Conservation (phyloP, 2,797 vertebrate genomes). For the Lagorchestes hirsutus region DNA sequence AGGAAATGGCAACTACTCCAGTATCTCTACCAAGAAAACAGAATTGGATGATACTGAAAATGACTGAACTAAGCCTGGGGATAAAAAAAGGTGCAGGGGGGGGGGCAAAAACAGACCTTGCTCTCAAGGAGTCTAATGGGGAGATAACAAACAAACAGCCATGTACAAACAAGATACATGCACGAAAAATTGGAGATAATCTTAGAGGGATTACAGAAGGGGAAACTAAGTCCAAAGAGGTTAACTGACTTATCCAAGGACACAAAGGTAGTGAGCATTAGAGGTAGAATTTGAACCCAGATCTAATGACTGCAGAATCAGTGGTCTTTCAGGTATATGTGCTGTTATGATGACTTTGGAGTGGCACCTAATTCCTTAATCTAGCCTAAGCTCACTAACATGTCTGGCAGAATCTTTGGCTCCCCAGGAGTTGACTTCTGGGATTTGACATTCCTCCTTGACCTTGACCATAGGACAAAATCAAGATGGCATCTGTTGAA, state of each 20-base stretch:
- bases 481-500: neutral
- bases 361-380: neutral
- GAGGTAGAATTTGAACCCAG: neutral
- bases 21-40: neutral
- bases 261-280: neutral
- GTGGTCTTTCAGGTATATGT: neutral
- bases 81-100: neutral
- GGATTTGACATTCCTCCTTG: neutral
- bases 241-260: neutral
- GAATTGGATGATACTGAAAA: neutral
- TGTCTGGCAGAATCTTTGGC: neutral
- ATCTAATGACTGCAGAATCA: neutral
- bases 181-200: neutral
- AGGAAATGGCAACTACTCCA: neutral
- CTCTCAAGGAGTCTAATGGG: neutral
- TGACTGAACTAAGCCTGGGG: neutral
- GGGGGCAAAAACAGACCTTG: neutral
- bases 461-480: neutral
- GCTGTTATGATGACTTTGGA: neutral
- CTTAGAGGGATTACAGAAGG: neutral
- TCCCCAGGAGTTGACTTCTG: neutral
- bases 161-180: neutral
- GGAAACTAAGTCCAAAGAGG: neutral
- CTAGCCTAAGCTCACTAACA: neutral
- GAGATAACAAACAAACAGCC: neutral